Evolutionary conservation across 2,888 invertebrate species (phyloP).

Genomic region (Drosophila koepferae): DNA sequence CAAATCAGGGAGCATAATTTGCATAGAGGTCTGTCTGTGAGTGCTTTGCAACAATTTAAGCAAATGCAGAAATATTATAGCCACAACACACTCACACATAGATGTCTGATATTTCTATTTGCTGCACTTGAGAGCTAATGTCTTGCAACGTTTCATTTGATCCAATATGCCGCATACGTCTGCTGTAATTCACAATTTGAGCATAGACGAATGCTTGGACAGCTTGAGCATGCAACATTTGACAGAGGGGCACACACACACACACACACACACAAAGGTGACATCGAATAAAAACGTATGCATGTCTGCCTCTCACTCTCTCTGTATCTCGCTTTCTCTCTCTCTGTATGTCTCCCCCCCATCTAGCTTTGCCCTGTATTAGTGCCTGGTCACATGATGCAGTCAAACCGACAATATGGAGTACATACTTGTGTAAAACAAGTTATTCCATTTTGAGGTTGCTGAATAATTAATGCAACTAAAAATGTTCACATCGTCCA

Average conservation of each 20-base stretch:
- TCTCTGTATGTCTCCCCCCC: background rate
- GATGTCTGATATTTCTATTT: conserved; percentile 20
- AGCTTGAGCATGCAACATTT: conserved; percentile 65
- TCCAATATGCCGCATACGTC: conserved; percentile 64
- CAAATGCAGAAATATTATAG: background rate
- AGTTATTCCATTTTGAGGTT: conserved; percentile 76
- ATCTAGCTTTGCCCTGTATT: background rate
- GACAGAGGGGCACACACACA: conserved; percentile 40
- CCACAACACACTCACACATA: background rate
- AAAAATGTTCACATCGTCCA: conserved; percentile 68
- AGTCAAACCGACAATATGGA: conserved; percentile 74
- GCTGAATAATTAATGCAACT: conserved; percentile 78
- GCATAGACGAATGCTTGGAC: conserved; percentile 38
- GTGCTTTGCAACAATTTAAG: conserved; percentile 16
- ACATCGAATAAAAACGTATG: conserved; percentile 51
- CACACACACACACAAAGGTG: conserved; percentile 27
- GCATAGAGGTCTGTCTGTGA: conserved; percentile 26
- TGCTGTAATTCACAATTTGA: conserved; percentile 38
- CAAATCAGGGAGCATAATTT: conserved; percentile 30
- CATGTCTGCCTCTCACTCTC: background rate
- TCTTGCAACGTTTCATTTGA: conserved; percentile 55
- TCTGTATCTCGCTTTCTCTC: background rate
- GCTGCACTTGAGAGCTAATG: conserved; percentile 36
- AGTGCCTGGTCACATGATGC: conserved; percentile 59
- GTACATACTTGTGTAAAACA: conserved; percentile 76